These are phyloP conservation scores for Microctenopoma stevenorrisi DNA, from an alignment of 2,797 vertebrate species.

Conservation along the genomic window DNA sequence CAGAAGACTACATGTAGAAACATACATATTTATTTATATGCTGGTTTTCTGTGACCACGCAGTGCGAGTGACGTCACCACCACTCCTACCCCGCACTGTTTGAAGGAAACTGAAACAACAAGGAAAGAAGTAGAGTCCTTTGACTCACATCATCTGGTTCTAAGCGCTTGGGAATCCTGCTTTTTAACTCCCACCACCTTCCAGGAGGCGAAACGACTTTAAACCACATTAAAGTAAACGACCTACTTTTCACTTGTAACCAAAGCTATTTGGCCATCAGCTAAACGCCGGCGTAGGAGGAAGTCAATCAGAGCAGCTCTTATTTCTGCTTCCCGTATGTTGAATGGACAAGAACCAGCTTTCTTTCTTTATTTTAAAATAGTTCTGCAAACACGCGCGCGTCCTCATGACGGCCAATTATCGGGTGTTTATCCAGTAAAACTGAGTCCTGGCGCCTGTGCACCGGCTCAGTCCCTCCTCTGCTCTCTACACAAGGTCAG, in stretches of 20 bases:
- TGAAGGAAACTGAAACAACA: no score
- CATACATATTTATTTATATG: no score
- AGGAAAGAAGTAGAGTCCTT: no score
- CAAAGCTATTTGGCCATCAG: slow-evolving; percentile 6
- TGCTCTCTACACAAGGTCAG: no score
- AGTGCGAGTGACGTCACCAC: no score
- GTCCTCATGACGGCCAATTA: background rate
- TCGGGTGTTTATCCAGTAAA: background rate
- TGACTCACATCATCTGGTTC: background rate
- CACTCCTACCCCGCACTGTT: no score
- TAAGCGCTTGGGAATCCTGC: background rate
- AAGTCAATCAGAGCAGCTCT: slow-evolving; percentile 1
- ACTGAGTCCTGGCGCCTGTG: no score
- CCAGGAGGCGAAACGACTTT: slow-evolving; percentile 1
- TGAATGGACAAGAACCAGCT: slow-evolving; percentile 17
- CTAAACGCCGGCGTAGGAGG: background rate
- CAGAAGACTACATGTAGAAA: no score
- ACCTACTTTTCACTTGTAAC: slow-evolving; percentile 3
- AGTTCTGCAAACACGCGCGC: no score
- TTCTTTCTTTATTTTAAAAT: no score
- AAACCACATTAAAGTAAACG: slow-evolving; percentile 8
- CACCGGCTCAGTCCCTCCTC: no score
- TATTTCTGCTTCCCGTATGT: background rate
- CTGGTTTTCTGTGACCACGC: no score
- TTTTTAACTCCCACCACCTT: slow-evolving; percentile 14